Percentiles rank a stretch among this genome's conserved stretches.
phyloP scores from a whole-genome alignment of 2,113 vertebrate genomes.

The Antidorcas marsupialis region DNA sequence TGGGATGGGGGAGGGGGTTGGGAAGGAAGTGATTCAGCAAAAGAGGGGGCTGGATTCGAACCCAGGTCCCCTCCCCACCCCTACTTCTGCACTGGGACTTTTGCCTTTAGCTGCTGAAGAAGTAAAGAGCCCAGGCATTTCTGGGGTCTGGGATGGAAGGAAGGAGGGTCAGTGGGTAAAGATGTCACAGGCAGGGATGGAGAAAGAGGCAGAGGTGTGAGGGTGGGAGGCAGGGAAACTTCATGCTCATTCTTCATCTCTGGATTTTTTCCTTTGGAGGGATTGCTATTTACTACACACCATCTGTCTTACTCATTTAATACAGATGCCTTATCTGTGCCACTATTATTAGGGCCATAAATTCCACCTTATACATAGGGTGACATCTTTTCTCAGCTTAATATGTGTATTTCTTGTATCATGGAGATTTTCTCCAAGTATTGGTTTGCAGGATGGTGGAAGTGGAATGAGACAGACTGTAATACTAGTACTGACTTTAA shows the following conservation, averaged over 20 bases:
- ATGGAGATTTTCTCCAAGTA: fast-evolving
- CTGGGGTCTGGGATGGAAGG: not conserved
- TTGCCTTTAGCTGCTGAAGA: too few species aligned
- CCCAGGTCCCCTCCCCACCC: too few species aligned
- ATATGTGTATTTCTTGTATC: not conserved
- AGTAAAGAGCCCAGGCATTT: fast-evolving
- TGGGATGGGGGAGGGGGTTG: too few species aligned
- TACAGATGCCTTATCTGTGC: not conserved
- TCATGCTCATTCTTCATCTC: not conserved
- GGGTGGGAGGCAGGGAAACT: not conserved
- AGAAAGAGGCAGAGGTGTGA: not conserved
- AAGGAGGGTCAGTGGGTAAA: not conserved
- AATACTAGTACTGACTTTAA: fast-evolving
- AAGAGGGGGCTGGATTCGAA: not conserved
- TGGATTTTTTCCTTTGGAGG: not conserved
- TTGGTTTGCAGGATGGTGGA: not conserved
- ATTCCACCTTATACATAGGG: not conserved
- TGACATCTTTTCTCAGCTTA: not conserved
- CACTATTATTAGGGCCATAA: not conserved
- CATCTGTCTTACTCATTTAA: not conserved
- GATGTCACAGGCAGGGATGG: fast-evolving
- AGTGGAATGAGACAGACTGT: not conserved
- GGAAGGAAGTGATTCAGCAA: not conserved
- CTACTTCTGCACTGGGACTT: fast-evolving
- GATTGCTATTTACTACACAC: fast-evolving